phyloP scores from a whole-genome alignment of 2,888 invertebrate genomes.

The Trichopria drosophilae region DNA sequence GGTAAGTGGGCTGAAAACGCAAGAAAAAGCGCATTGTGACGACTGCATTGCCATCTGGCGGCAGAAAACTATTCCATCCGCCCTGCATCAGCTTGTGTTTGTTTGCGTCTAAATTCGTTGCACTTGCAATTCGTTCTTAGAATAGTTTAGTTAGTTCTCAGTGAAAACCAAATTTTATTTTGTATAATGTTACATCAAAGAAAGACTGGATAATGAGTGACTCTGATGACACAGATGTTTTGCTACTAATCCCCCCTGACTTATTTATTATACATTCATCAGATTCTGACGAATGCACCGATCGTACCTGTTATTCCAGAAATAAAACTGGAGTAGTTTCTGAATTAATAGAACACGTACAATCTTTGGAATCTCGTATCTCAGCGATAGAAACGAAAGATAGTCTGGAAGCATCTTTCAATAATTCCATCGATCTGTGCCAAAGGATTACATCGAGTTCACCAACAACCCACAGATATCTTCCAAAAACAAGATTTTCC shows the following conservation, averaged over 20 bases:
- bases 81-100: too few relatives aligned
- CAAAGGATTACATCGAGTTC: constrained; percentile 22
- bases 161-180: too few relatives aligned
- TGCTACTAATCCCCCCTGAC: constrained; percentile 78
- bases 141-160: too few relatives aligned
- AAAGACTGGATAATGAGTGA: constrained; percentile 67
- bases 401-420: constrained; percentile 44
- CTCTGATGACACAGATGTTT: constrained; percentile 81
- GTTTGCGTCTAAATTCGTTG: too few relatives aligned
- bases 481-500: constrained; percentile 40
- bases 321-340: constrained; percentile 62
- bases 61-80: too few relatives aligned
- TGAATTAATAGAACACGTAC: constrained; percentile 67
- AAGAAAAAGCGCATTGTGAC: too few relatives aligned
- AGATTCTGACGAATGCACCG: constrained; percentile 60
- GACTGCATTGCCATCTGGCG: too few relatives aligned
- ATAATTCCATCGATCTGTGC: constrained; percentile 33
- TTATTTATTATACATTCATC: constrained; percentile 68
- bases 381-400: constrained; percentile 60
- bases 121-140: too few relatives aligned
- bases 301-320: constrained; percentile 23
- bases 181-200: too few relatives aligned
- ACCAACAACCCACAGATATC: constrained; percentile 24
- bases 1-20: too few relatives aligned
- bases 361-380: constrained; percentile 62